phyloP scores from a whole-genome alignment of 2,888 invertebrate species.

The Chrysotoxum bicinctum region DNA sequence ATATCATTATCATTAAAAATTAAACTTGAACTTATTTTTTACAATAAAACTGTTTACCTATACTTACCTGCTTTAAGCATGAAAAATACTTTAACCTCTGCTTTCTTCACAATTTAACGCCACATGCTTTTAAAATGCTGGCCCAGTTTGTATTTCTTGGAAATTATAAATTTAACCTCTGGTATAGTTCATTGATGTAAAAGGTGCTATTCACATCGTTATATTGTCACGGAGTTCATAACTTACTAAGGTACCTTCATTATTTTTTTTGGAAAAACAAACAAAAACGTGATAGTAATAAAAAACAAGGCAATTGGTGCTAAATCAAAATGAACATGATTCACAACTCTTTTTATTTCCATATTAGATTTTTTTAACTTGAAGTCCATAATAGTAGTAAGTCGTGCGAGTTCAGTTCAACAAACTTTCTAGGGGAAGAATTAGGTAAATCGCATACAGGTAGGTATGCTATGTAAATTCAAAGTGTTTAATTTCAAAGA shows the following conservation, averaged over 20 bases:
- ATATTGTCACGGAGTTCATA: slow-evolving; percentile 31
- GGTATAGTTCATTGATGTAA: slow-evolving; percentile 3
- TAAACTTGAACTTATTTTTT: not conserved
- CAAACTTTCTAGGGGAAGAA: not conserved
- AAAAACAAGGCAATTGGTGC: slow-evolving; percentile 13
- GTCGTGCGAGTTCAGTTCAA: slow-evolving; percentile 4
- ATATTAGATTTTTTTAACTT: not conserved
- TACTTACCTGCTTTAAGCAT: not conserved
- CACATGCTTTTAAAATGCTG: not conserved
- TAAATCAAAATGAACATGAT: slow-evolving; percentile 11
- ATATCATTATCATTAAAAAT: not conserved
- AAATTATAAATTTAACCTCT: slow-evolving; percentile 36
- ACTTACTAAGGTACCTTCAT: not conserved
- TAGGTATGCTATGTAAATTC: not conserved
- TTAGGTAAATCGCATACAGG: not conserved
- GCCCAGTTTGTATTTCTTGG: slow-evolving; percentile 16
- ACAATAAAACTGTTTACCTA: not conserved
- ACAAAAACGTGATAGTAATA: slow-evolving; percentile 7
- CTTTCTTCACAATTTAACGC: slow-evolving; percentile 1
- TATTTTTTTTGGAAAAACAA: not conserved
- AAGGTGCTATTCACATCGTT: slow-evolving; percentile 30
- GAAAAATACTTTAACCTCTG: not conserved
- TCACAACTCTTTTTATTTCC: not conserved
- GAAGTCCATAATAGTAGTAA: not conserved
- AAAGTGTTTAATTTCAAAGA: too few relatives aligned